A percentile compares a stretch with the other conserved stretches of the same genome.
Evolutionary conservation across 1,140 invertebrate species (phyloP).

Genomic region (Drosophila bipectinata): DNA sequence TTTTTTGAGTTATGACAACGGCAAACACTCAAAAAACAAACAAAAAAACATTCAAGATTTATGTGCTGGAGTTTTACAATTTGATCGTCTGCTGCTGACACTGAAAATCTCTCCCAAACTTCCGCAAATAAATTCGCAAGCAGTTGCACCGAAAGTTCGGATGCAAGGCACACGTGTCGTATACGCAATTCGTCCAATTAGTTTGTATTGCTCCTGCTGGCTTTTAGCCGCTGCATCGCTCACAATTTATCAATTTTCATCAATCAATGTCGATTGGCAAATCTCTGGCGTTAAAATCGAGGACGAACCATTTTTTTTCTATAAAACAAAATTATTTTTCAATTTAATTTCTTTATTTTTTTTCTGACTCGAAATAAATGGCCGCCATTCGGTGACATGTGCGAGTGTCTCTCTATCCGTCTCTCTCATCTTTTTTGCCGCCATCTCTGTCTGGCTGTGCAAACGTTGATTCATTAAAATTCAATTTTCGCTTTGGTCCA

Average conservation of each 20-base stretch:
- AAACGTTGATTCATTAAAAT: constrained; percentile 68
- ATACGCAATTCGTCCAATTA: constrained; percentile 64
- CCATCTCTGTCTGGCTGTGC: constrained; percentile 14
- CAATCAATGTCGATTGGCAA: constrained; percentile 73
- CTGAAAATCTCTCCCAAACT: constrained; percentile 54
- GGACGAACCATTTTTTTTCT: constrained; percentile 8
- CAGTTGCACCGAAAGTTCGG: constrained; percentile 36
- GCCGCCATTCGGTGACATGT: constrained; percentile 46
- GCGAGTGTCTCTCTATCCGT: constrained; percentile 15
- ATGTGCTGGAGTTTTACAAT: constrained; percentile 76
- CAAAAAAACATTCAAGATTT: constrained; percentile 62
- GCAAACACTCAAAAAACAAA: constrained; percentile 45
- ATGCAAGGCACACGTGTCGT: constrained; percentile 49
- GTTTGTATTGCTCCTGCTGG: constrained; percentile 23
- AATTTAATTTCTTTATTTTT: constrained; percentile 19
- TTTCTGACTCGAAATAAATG: constrained; percentile 39
- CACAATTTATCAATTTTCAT: constrained; percentile 73
- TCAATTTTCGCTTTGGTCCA: constrained; percentile 45
- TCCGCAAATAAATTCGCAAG: constrained; percentile 66
- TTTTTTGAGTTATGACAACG: constrained; percentile 56
- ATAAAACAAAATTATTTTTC: constrained; percentile 40
- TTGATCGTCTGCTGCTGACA: constrained; percentile 75
- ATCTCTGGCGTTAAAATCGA: constrained; percentile 46
- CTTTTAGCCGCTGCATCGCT: constrained; percentile 16
- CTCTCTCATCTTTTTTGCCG: not conserved